Evolutionary conservation across 2,797 vertebrate genomes (phyloP).

Genomic region (Chiroxiphia lanceolata): DNA sequence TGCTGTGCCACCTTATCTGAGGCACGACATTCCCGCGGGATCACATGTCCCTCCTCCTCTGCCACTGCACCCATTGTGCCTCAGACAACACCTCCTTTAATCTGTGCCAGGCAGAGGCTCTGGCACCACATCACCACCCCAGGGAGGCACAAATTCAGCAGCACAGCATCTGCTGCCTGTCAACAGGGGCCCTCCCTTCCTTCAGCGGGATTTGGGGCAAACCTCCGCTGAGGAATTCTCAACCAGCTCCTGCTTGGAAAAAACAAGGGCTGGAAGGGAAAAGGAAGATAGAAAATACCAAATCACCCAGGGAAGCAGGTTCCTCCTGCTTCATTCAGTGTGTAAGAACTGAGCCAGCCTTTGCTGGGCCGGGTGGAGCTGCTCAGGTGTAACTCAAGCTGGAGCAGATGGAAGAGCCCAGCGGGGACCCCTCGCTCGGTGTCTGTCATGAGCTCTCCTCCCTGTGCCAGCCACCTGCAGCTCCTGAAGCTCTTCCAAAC

Average conservation of each 20-base stretch:
- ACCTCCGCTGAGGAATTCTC: neutral
- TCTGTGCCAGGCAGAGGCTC: neutral
- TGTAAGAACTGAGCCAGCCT: neutral
- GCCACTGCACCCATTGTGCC: neutral
- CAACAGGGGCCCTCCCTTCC: neutral
- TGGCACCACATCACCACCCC: neutral
- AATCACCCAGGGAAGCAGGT: accelerated
- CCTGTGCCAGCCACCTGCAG: neutral
- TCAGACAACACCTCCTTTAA: constrained; percentile 10
- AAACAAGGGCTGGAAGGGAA: neutral
- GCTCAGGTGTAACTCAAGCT: neutral
- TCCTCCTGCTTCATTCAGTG: neutral
- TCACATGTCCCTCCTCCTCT: neutral
- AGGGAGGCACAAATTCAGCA: neutral
- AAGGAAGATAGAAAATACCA: neutral
- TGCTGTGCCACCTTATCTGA: neutral
- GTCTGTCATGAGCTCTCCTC: neutral
- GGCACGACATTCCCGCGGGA: neutral
- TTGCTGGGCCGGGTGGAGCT: neutral
- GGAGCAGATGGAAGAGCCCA: neutral
- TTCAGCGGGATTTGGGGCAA: neutral
- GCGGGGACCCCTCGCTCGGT: accelerated
- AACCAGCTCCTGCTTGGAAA: accelerated
- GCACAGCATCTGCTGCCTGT: neutral
- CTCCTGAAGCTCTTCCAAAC: neutral